phyloP scores from a whole-genome alignment of 1,140 invertebrate species.

The Dinoponera quadriceps region DNA sequence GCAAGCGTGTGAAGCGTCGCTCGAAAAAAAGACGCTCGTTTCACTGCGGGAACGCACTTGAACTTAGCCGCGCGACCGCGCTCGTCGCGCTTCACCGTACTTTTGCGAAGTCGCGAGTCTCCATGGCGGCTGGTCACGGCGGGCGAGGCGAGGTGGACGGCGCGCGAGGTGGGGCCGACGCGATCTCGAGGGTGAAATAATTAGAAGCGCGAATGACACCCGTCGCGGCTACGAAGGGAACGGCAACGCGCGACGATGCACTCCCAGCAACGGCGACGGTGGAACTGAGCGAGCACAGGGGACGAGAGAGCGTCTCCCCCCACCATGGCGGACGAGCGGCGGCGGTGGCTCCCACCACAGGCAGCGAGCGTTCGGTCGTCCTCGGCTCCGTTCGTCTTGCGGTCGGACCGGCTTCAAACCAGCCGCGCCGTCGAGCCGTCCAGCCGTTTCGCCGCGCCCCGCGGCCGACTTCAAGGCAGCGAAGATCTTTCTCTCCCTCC shows the following conservation, averaged over 20 bases:
- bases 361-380: constrained; percentile 51
- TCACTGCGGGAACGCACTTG: constrained; percentile 34
- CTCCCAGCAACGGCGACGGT: constrained; percentile 73
- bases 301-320: constrained; percentile 80
- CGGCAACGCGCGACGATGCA: constrained; percentile 28
- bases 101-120: constrained; percentile 39
- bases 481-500: constrained; percentile 33
- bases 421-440: constrained; percentile 28
- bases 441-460: constrained; percentile 13
- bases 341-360: constrained; percentile 26
- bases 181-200: constrained; percentile 3
- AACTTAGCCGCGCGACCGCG: constrained; percentile 34
- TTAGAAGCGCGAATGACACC: constrained; percentile 20
- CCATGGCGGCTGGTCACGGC: constrained; percentile 45
- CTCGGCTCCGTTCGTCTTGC: constrained; percentile 54
- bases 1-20: constrained; percentile 41
- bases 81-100: constrained; percentile 46
- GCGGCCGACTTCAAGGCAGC: constrained; percentile 32
- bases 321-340: constrained; percentile 65
- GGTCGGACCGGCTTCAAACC: constrained; percentile 46
- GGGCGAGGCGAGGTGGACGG: background rate
- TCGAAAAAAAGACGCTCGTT: background rate
- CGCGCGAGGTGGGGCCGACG: background rate
- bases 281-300: constrained; percentile 81
- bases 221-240: constrained; percentile 31